Percentiles rank a stretch among this genome's conserved stretches.
These are phyloP conservation scores for Eurytoma californica DNA, from an alignment of 2,888 invertebrate genomes.

Conservation along the genomic window DNA sequence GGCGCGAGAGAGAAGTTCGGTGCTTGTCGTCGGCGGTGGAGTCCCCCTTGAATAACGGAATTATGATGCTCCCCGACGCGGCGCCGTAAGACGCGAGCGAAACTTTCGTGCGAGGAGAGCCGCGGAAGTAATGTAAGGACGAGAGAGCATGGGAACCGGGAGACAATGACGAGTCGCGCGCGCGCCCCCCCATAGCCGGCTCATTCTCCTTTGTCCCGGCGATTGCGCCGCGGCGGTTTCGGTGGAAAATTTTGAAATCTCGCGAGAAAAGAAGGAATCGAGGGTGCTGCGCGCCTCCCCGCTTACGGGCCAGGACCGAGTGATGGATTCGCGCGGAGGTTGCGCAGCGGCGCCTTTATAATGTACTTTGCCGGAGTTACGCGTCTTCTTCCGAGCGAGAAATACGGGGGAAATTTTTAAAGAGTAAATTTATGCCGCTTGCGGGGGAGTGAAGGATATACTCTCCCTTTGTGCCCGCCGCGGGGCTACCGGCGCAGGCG, in stretches of 20 bases:
- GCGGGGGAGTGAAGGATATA: slow-evolving; percentile 24
- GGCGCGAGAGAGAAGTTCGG: neutral
- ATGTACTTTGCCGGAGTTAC: neutral
- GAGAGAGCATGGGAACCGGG: slow-evolving; percentile 19
- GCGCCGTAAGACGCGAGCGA: slow-evolving; percentile 33
- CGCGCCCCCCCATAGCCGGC: too few species aligned
- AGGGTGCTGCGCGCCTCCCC: too few species aligned
- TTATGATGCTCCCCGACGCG: slow-evolving; percentile 42
- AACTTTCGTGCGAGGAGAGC: slow-evolving; percentile 35
- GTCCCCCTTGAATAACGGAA: slow-evolving; percentile 49
- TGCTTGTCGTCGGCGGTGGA: too few species aligned
- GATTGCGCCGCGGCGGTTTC: too few species aligned
- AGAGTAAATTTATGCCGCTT: slow-evolving; percentile 16
- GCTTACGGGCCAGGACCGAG: too few species aligned
- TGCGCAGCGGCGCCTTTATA: too few species aligned
- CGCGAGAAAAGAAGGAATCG: slow-evolving; percentile 22
- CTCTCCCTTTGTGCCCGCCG: neutral
- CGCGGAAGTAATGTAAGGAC: slow-evolving; percentile 37
- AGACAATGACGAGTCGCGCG: slow-evolving; percentile 28
- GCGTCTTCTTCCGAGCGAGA: neutral
- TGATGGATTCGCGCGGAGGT: too few species aligned
- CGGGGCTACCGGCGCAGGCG: too few species aligned
- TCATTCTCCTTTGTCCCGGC: too few species aligned
- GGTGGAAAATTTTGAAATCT: too few species aligned
- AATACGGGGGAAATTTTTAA: slow-evolving; percentile 11